phyloP scores from a whole-genome alignment of 2,888 invertebrate genomes.

The Noctua janthe region DNA sequence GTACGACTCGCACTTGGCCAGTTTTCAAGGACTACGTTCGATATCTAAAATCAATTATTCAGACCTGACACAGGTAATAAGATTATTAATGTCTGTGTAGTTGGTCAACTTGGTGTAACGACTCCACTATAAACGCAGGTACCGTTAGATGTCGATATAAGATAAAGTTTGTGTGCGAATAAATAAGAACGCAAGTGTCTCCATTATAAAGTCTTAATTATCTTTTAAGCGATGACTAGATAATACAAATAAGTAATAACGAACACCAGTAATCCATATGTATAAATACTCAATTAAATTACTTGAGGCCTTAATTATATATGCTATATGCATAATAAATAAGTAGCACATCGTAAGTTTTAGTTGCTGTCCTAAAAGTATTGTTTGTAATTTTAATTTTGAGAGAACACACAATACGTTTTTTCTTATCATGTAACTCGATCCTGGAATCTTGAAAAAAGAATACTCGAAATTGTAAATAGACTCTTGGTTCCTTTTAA shows the following conservation, averaged over 20 bases:
- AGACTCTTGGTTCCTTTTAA: neutral
- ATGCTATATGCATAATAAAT: neutral
- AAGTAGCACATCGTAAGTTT: neutral
- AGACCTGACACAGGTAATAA: neutral
- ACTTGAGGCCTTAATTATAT: neutral
- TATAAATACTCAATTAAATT: constrained; percentile 5
- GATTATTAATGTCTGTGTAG: neutral
- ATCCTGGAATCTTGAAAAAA: neutral
- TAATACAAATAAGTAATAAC: constrained; percentile 1
- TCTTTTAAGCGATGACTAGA: constrained; percentile 28
- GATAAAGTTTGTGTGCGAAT: constrained; percentile 35
- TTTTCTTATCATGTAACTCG: neutral
- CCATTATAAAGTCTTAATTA: constrained; percentile 45
- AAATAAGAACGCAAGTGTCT: constrained; percentile 38
- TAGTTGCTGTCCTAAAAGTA: neutral
- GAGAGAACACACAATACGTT: neutral
- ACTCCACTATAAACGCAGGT: neutral
- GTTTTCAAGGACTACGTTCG: neutral
- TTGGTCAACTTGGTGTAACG: neutral
- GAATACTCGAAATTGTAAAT: neutral
- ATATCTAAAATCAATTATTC: constrained; percentile 9
- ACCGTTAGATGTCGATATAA: constrained; percentile 22
- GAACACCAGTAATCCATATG: neutral
- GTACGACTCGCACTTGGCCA: too few relatives aligned
- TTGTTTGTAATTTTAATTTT: neutral